A percentile compares a stretch with the other conserved stretches of the same genome.
Conservation (phyloP, 2,888 invertebrate species). For the Erebia aethiops region DNA sequence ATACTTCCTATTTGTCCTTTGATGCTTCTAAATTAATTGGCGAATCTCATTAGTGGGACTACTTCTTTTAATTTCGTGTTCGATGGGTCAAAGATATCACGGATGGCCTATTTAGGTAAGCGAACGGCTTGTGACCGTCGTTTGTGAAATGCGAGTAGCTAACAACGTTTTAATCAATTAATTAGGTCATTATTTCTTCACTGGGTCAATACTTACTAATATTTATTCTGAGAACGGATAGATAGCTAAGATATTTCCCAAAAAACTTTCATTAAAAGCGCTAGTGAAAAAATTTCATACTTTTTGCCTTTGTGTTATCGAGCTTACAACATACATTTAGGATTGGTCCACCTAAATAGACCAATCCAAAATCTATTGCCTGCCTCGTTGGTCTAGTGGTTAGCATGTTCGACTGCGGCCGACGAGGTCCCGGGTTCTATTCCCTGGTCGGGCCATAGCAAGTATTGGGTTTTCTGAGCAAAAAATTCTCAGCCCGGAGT, state of each 20-base stretch:
- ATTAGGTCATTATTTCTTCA: not conserved
- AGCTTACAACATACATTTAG: too few species aligned
- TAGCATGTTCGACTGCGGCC: too few species aligned
- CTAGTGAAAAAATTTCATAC: not conserved
- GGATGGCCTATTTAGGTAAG: conserved; percentile 27
- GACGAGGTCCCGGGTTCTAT: too few species aligned
- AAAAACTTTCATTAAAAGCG: too few species aligned
- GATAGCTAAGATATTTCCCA: not conserved
- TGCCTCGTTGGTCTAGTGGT: too few species aligned
- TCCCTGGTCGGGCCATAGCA: too few species aligned
- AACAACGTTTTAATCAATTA: conserved; percentile 6
- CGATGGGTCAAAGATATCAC: conserved; percentile 39
- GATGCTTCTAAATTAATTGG: conserved; percentile 75
- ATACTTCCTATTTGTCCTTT: conserved; percentile 62
- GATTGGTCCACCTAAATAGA: too few species aligned
- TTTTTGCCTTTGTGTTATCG: not conserved
- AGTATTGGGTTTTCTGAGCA: too few species aligned
- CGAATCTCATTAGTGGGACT: conserved; percentile 69
- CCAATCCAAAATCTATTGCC: too few species aligned
- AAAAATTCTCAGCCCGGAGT: too few species aligned
- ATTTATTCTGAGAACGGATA: too few species aligned
- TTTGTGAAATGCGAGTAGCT: not conserved
- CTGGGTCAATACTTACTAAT: too few species aligned
- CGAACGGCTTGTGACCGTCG: not conserved
- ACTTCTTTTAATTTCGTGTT: conserved; percentile 52